Evolutionary conservation across 2,888 invertebrate genomes (phyloP).

Genomic region (Sinohyriopsis cumingii): DNA sequence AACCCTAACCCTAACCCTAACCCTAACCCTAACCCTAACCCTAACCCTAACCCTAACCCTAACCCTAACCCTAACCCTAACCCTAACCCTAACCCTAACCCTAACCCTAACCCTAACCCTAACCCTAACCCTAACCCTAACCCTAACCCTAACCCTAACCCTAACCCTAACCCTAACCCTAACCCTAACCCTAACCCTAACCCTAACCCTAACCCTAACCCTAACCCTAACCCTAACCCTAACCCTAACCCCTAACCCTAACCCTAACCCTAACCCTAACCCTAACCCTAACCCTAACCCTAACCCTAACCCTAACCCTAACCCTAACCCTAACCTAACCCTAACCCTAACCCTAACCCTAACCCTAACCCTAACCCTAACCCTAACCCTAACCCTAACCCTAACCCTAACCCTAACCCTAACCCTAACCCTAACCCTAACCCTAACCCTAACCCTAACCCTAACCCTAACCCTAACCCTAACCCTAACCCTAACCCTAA

Average conservation of each 20-base stretch:
- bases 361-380: constrained; percentile 24
- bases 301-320: constrained; percentile 19
- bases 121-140: constrained; percentile 14
- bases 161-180: constrained; percentile 33
- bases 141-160: constrained; percentile 27
- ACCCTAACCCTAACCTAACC: constrained; percentile 19
- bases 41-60: constrained; percentile 25
- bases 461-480: constrained; percentile 28
- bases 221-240: background rate
- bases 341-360: constrained; percentile 22
- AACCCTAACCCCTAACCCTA: constrained; percentile 4
- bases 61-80: constrained; percentile 22
- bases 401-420: constrained; percentile 26
- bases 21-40: constrained; percentile 29
- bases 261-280: constrained; percentile 5
- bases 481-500: constrained; percentile 26
- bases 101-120: constrained; percentile 17
- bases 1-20: constrained; percentile 28
- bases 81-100: constrained; percentile 27
- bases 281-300: constrained; percentile 1
- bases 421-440: constrained; percentile 20
- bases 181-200: constrained; percentile 9
- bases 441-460: constrained; percentile 17
- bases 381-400: constrained; percentile 25
- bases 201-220: no score